Evolutionary conservation across 2,113 vertebrate species (phyloP).

Genomic region (Centropus unirufus): DNA sequence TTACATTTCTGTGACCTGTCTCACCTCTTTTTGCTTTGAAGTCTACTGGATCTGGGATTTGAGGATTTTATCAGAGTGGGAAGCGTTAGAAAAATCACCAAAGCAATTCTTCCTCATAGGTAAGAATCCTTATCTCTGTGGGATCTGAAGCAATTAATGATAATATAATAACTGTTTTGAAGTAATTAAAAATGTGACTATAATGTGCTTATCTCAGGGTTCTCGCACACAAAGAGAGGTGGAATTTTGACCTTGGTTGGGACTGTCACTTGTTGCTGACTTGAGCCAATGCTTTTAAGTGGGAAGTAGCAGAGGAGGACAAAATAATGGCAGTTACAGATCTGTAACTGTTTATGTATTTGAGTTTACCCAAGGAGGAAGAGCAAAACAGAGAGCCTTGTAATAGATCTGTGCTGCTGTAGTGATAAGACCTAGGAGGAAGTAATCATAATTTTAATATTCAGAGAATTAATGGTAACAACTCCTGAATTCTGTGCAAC

Average conservation of each 20-base stretch:
- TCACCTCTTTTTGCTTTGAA: constrained; percentile 38
- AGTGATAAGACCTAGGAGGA: not conserved
- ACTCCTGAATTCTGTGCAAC: not conserved
- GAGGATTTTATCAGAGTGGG: constrained; percentile 84
- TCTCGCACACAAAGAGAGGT: rapidly evolving
- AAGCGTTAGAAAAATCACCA: constrained; percentile 83
- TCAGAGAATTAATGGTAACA: not conserved
- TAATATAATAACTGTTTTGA: not conserved
- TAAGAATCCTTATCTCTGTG: constrained; percentile 41
- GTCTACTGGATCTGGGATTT: constrained; percentile 81
- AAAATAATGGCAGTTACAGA: not conserved
- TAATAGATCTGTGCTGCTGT: not conserved
- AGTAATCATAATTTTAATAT: not conserved
- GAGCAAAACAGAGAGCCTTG: not conserved
- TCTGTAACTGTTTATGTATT: not conserved
- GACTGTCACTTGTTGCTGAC: not conserved
- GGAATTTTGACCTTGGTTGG: not conserved
- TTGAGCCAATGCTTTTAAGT: not conserved
- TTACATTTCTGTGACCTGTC: not conserved
- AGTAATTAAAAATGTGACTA: not conserved
- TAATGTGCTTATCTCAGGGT: not conserved
- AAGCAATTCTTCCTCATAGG: constrained; percentile 83
- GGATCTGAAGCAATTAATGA: not conserved
- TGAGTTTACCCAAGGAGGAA: not conserved
- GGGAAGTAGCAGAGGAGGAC: not conserved